A percentile compares a stretch with the other conserved stretches of the same genome.
Conservation (phyloP, 2,888 invertebrate species). For the Tridacna gigas region DNA sequence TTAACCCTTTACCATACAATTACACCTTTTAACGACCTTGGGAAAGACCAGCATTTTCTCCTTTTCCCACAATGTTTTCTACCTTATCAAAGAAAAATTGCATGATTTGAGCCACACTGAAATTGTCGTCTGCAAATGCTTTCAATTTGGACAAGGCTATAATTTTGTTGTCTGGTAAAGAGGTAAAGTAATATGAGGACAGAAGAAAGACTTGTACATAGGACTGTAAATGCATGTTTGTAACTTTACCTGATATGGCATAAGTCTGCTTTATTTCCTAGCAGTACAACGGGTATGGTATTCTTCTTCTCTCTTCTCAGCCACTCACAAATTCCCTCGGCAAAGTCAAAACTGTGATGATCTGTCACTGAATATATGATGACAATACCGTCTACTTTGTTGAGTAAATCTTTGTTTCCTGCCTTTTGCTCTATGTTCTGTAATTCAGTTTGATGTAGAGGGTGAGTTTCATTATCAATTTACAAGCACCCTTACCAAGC, state of each 20-base stretch:
- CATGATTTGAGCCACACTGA: neutral
- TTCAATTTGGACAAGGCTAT: neutral
- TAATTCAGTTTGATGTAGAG: neutral
- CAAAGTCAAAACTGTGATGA: constrained; percentile 64
- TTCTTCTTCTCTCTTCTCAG: constrained; percentile 64
- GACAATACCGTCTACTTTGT: constrained; percentile 71
- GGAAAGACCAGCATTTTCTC: neutral
- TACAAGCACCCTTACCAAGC: neutral
- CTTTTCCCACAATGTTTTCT: neutral
- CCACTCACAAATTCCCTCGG: constrained; percentile 69
- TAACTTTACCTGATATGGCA: constrained; percentile 66
- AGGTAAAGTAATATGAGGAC: neutral
- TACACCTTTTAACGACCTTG: too few relatives aligned
- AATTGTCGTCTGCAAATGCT: neutral
- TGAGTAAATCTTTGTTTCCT: constrained; percentile 64
- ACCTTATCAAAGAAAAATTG: neutral
- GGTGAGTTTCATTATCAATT: neutral
- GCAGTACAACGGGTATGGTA: constrained; percentile 65
- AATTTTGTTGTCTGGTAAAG: neutral
- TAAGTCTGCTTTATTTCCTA: constrained; percentile 73
- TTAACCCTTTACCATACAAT: too few relatives aligned
- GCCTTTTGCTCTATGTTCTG: constrained; percentile 67
- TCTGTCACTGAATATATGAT: constrained; percentile 72
- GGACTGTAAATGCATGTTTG: neutral
- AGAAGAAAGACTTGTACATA: too few relatives aligned